Conservation (phyloP, 2,888 invertebrate genomes). For the Smittia aterrima region DNA sequence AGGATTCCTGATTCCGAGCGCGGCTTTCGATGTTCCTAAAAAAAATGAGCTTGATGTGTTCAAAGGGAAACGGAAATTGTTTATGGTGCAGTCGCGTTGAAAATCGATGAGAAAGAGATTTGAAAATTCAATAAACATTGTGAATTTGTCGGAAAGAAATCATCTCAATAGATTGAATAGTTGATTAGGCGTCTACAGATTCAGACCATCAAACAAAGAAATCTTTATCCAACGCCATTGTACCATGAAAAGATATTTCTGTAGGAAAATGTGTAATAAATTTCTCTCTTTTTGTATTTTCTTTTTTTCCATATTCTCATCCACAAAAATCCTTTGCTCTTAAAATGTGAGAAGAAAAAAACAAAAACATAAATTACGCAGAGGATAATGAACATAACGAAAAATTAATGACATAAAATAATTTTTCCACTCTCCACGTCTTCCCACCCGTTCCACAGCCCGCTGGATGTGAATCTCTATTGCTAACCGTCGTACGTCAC, state of each 20-base stretch:
- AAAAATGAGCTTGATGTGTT: background rate
- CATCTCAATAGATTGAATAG: too few relatives aligned
- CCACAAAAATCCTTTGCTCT: background rate
- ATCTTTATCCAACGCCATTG: background rate
- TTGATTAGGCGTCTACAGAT: too few relatives aligned
- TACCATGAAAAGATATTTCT: background rate
- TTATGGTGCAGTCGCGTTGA: background rate
- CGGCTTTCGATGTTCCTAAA: background rate
- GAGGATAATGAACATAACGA: slow-evolving; percentile 40
- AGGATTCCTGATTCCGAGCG: background rate
- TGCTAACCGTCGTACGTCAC: background rate
- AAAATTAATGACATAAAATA: slow-evolving; percentile 40
- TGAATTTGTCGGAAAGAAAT: too few relatives aligned
- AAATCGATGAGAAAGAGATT: background rate
- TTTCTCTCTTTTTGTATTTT: background rate
- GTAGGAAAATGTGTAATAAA: background rate
- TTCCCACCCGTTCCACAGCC: background rate
- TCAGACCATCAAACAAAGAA: background rate
- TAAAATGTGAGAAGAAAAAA: slow-evolving; percentile 13
- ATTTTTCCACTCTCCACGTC: slow-evolving; percentile 8
- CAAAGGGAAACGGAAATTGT: background rate
- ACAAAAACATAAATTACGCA: slow-evolving; percentile 20
- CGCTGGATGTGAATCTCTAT: slow-evolving; percentile 8
- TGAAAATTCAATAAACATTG: too few relatives aligned
- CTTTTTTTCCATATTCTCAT: background rate